Percentiles rank a stretch among this genome's conserved stretches.
Evolutionary conservation across 1,140 invertebrate species (phyloP).

Genomic region (Thalassaphorura encarpata): DNA sequence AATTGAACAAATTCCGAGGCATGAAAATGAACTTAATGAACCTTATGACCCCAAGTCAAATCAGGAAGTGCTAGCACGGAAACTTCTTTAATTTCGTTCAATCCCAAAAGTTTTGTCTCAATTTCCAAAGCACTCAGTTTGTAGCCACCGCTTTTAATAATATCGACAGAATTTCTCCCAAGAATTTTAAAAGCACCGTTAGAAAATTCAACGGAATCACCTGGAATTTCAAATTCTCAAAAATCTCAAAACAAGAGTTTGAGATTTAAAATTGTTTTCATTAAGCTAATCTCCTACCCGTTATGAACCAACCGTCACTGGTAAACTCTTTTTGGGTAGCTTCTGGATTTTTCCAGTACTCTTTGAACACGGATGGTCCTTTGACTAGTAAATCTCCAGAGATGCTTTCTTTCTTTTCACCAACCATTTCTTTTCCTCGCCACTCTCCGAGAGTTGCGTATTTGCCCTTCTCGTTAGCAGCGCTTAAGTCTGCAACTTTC

Average conservation of each 20-base stretch:
- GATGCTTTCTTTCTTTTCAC: constrained; percentile 33
- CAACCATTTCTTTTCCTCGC: constrained; percentile 35
- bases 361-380: constrained; percentile 62
- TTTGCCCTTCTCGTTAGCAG: constrained; percentile 35
- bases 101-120: constrained; percentile 65
- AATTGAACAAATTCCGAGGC: too few relatives aligned
- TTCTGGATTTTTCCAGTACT: constrained; percentile 66
- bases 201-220: constrained; percentile 55
- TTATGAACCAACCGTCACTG: constrained; percentile 73
- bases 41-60: constrained; percentile 64
- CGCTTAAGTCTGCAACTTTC: constrained; percentile 53
- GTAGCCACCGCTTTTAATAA: constrained; percentile 82
- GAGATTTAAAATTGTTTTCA: too few relatives aligned
- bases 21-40: too few relatives aligned
- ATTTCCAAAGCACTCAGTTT: constrained; percentile 75
- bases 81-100: constrained; percentile 63
- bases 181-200: constrained; percentile 65
- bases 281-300: constrained; percentile 48
- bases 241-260: too few relatives aligned
- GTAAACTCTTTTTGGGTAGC: constrained; percentile 61
- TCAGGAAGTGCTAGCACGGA: constrained; percentile 70
- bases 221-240: too few relatives aligned
- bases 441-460: constrained; percentile 41
- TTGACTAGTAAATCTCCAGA: constrained; percentile 62
- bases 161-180: constrained; percentile 72